Base-by-base conservation (phyloP, 92 coral and sea anemone genomes). In the Zoanthus sansibaricus region DNA sequence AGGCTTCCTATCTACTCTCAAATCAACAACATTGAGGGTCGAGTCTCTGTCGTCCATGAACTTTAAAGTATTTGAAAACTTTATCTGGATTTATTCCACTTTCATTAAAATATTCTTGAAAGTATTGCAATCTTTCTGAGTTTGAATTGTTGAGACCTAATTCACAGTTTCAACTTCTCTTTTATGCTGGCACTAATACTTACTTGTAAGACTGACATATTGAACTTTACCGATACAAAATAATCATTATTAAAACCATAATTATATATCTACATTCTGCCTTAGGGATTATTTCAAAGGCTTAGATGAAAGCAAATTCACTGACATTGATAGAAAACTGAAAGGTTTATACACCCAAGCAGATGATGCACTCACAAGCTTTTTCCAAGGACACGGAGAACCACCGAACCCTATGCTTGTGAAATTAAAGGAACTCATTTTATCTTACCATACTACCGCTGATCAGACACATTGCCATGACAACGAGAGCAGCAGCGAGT, bases 321-420 rank as follows among this genome's bases (percentile, higher is more conserved):
- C 89, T 3, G 84, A 82, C 0, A 88, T 73, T 3, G 98, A 94
- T 82, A 77, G 61, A 37, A 87, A 77, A 54, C 90, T 96, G 52
- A 87, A 86, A 67, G 80, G 73, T 4, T 75, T 96, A 4, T 96
- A 88, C 85, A 59, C 77, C 10, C 75, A 77, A 47, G 97, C 98
- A 9, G 80, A 77, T 52, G 56, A 71, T 16, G 90, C 91, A 0
- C 74, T 95, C 46, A 82, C 86, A 9, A 76, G 70, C 6, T 84
- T 49, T 44, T 87, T 91, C 3, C 32, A 54, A 15, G 67, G 79
- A 49, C 13, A 89, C 16, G 96, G 93, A 11, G 93, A 93, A 72
- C 98, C 96, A 1, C 44, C n/a, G 78, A 96, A 96, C 45, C 93
- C 99, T 13, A 84, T 84, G 21, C 86, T 96, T 14, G 78, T 42